Evolutionary conservation across 2,888 invertebrate species (phyloP), one percentile per base, ranked within the genome.

Genomic region (Pediacus dermestoides): DNA sequence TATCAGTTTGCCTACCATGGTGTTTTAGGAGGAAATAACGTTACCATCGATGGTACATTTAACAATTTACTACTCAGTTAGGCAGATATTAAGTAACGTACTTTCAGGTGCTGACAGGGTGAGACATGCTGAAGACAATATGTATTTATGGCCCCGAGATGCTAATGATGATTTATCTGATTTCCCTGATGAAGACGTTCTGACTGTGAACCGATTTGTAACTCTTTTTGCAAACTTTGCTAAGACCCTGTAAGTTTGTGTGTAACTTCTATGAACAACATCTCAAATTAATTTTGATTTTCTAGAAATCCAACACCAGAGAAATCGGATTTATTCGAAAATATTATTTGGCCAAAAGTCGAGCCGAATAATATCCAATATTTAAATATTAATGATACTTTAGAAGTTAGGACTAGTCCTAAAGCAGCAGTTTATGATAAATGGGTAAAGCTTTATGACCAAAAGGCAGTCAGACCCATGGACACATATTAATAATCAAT

Each of bases 191-290:
- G 15, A 31, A 21, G 42, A 42, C 16, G 21, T 13, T n/a, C 2
- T 25, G 6, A 37, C 31, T n/a, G 33, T 23, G 10, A 18, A 30
- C 1, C 13, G 44, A 2, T 11, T 39, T 21, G 25, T 30, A 8
- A 18, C 9, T 12, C 9, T 44, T 10, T 44, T 81, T 79, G 73
- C 78, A 0, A 78, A 80, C 51, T 82, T 82, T 59, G 80, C 80
- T 0, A 75, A 73, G 54, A 61, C 60, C 50, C 73, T n/a, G n/a
- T n/a, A n/a, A n/a, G n/a, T n/a, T n/a, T n/a, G n/a, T n/a, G n/a
- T n/a, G n/a, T n/a, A n/a, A n/a, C n/a, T n/a, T n/a, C n/a, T 25
- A 9, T 25, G 4, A 6, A 25, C 10, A 4, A 28, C 14, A 13
- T 28, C n/a, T 13, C 8, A 13, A 13, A n/a, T n/a, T n/a, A n/a